Conservation (phyloP, 2,888 invertebrate genomes). For the Rotaria magnacalcarata region DNA sequence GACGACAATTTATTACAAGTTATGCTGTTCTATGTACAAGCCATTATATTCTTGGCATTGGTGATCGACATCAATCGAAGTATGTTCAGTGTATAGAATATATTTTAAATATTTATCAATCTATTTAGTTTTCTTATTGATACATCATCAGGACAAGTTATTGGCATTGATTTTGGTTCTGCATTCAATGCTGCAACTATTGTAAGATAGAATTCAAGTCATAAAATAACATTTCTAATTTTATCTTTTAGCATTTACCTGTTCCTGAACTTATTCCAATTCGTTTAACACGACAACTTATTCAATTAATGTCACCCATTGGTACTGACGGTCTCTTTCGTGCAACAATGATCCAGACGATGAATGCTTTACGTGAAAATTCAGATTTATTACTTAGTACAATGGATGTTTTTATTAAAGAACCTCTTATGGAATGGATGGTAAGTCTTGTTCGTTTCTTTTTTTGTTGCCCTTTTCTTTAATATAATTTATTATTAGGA, state of each 20-base stretch:
- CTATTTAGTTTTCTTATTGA: conserved; percentile 59
- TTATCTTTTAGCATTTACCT: conserved; percentile 58
- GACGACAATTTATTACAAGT: conserved; percentile 65
- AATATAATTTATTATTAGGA: background rate
- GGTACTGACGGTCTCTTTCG: conserved; percentile 62
- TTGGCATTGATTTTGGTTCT: conserved; percentile 72
- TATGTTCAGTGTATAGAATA: conserved; percentile 55
- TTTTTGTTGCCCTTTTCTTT: too few relatives aligned
- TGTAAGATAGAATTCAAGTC: conserved; percentile 47
- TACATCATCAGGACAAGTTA: conserved; percentile 63
- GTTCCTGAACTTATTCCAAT: conserved; percentile 73
- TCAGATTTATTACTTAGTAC: conserved; percentile 65
- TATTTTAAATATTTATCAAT: background rate
- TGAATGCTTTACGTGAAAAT: conserved; percentile 64
- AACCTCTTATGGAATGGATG: conserved; percentile 70
- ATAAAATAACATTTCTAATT: too few relatives aligned
- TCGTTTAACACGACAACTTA: conserved; percentile 69
- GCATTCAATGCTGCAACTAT: conserved; percentile 71
- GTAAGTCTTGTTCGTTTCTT: background rate
- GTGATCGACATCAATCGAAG: conserved; percentile 71
- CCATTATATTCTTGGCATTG: conserved; percentile 72
- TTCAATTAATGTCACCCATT: conserved; percentile 66
- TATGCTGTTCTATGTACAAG: conserved; percentile 67
- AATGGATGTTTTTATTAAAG: conserved; percentile 70
- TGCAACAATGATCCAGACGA: conserved; percentile 66